Evolutionary conservation across 2,888 invertebrate species (phyloP).

Genomic region (Pheosia tremula): DNA sequence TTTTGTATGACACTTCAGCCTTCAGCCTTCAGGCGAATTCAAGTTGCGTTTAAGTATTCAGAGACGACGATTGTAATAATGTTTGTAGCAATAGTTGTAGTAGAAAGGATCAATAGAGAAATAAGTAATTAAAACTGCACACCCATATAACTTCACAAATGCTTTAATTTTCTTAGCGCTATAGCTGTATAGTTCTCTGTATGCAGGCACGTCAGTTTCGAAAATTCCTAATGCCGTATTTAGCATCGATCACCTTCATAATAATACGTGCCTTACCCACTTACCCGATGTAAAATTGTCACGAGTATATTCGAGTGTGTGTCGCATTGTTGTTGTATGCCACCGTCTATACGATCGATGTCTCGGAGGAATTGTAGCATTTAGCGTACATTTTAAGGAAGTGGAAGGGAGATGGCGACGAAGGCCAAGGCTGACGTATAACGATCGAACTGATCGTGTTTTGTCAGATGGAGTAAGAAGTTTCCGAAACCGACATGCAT

Average conservation of each 20-base stretch:
- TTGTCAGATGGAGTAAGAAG: conserved; percentile 8
- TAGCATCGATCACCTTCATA: background rate
- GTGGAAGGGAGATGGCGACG: conserved; percentile 6
- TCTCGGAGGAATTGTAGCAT: conserved; percentile 6
- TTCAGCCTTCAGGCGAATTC: no score
- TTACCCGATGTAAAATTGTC: background rate
- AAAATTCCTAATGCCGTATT: conserved; percentile 1
- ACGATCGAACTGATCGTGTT: conserved; percentile 8
- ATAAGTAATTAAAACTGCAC: background rate
- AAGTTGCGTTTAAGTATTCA: no score
- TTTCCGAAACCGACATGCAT: conserved; percentile 10
- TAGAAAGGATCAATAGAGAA: background rate
- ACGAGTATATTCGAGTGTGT: background rate
- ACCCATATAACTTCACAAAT: background rate
- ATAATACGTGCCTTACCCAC: background rate
- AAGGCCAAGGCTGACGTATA: conserved; percentile 7
- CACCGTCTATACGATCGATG: background rate
- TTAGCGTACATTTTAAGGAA: conserved; percentile 7
- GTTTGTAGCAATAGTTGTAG: background rate
- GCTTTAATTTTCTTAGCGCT: background rate
- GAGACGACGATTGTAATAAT: no score
- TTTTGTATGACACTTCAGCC: no score
- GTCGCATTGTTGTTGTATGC: background rate
- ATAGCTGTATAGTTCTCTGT: conserved; percentile 3
- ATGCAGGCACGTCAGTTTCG: conserved; percentile 10